Evolutionary conservation across 2,797 vertebrate species (phyloP).

Genomic region (Sebastes reedi): DNA sequence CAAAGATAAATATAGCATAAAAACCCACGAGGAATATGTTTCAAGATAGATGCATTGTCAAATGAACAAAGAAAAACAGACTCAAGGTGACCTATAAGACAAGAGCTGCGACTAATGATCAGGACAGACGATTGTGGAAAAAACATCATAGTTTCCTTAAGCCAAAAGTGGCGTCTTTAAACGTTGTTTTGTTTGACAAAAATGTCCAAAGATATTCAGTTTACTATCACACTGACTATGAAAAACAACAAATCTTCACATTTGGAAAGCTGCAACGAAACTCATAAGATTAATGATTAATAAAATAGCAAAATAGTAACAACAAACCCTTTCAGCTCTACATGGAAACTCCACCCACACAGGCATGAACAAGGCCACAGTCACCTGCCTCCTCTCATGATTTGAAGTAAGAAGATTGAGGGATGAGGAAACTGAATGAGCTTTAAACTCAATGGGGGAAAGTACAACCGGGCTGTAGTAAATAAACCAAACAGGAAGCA

Average conservation of each 20-base stretch:
- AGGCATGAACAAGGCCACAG: constrained; percentile 9
- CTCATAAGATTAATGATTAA: neutral
- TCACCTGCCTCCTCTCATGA: constrained; percentile 57
- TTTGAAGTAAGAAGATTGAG: constrained; percentile 56
- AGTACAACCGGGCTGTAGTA: constrained; percentile 23
- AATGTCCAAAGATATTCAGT: neutral
- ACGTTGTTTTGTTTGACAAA: neutral
- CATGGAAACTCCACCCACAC: neutral
- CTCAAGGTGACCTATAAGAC: neutral
- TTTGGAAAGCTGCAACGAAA: neutral
- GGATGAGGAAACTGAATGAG: constrained; percentile 35
- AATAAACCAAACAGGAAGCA: constrained; percentile 59
- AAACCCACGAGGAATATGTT: neutral
- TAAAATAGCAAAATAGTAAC: neutral
- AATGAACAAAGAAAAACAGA: neutral
- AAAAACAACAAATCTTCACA: neutral
- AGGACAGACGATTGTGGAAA: neutral
- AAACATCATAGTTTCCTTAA: neutral
- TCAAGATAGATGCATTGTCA: neutral
- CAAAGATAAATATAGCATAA: neutral
- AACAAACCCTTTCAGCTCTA: neutral
- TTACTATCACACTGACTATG: neutral
- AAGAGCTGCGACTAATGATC: neutral
- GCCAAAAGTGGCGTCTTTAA: neutral
- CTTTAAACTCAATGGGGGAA: constrained; percentile 30